A percentile compares a stretch with the other conserved stretches of the same genome.
These are phyloP conservation scores for Penaeus chinensis DNA, from an alignment of 1,140 invertebrate species.

Conservation along the genomic window DNA sequence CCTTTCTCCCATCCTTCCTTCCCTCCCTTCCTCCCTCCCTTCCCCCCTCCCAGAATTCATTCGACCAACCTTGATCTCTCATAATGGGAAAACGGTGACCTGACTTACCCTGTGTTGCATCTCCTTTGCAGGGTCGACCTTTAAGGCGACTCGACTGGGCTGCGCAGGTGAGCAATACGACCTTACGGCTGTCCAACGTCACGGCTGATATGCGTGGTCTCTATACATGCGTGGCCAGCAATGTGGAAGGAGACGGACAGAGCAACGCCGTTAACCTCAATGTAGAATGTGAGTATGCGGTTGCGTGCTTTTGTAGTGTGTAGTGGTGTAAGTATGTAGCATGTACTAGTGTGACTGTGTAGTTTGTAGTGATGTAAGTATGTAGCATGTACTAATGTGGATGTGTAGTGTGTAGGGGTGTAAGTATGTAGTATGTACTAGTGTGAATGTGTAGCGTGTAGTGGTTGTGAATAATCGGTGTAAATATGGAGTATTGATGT, in stretches of 20 bases:
- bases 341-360: not conserved
- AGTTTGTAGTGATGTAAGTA: too few species aligned
- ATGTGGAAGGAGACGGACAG: conserved; percentile 37
- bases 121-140: conserved; percentile 25
- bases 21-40: too few species aligned
- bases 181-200: conserved; percentile 20
- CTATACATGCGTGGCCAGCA: conserved; percentile 39
- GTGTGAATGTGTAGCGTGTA: too few species aligned
- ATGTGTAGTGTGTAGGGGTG: too few species aligned
- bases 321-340: not conserved
- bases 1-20: too few species aligned
- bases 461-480: too few species aligned
- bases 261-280: conserved; percentile 33
- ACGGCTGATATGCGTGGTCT: conserved; percentile 34
- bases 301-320: not conserved
- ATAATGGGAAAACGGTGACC: too few species aligned
- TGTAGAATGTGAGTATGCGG: conserved; percentile 24
- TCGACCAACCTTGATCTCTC: too few species aligned
- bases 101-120: not conserved
- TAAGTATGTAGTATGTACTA: too few species aligned
- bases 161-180: not conserved
- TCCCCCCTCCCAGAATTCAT: too few species aligned
- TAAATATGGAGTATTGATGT: too few species aligned
- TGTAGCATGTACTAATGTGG: too few species aligned
- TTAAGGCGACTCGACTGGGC: conserved; percentile 19